These are phyloP conservation scores for Bradynema listronoti DNA, from an alignment of 1,140 invertebrate species.

Conservation along the genomic window DNA sequence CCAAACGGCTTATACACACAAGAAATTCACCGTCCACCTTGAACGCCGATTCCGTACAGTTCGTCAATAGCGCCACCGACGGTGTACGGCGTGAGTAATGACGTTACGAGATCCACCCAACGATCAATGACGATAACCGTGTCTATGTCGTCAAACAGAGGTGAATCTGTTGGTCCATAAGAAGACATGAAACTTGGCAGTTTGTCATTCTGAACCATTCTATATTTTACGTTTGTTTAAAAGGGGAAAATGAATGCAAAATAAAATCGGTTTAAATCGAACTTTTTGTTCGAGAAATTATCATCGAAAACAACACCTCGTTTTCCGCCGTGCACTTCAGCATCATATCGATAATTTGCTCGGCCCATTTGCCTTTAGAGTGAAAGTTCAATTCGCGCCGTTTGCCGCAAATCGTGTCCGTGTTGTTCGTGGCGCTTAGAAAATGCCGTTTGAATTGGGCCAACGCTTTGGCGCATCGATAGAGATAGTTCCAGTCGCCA, in stretches of 20 bases:
- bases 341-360: conserved; percentile 24
- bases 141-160: conserved; percentile 20
- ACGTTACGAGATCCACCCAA: conserved; percentile 80
- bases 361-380: conserved; percentile 24
- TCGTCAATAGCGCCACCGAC: conserved; percentile 95
- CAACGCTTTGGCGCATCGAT: conserved; percentile 21
- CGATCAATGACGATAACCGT: conserved; percentile 75
- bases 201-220: background rate
- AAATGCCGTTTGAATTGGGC: conserved; percentile 15
- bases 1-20: background rate
- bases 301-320: background rate
- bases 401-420: background rate
- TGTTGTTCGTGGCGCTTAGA: conserved; percentile 4
- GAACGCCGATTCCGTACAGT: conserved; percentile 68
- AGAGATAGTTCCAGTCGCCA: conserved; percentile 32
- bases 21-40: conserved; percentile 16
- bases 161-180: background rate
- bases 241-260: conserved; percentile 1
- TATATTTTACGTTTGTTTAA: background rate
- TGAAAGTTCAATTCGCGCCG: conserved; percentile 1
- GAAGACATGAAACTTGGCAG: background rate
- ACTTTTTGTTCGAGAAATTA: background rate
- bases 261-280: background rate
- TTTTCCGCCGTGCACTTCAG: background rate
- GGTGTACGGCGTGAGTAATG: conserved; percentile 84